These are phyloP conservation scores for Mustelus asterias DNA, from an alignment of 2,113 vertebrate species.

Conservation along the genomic window DNA sequence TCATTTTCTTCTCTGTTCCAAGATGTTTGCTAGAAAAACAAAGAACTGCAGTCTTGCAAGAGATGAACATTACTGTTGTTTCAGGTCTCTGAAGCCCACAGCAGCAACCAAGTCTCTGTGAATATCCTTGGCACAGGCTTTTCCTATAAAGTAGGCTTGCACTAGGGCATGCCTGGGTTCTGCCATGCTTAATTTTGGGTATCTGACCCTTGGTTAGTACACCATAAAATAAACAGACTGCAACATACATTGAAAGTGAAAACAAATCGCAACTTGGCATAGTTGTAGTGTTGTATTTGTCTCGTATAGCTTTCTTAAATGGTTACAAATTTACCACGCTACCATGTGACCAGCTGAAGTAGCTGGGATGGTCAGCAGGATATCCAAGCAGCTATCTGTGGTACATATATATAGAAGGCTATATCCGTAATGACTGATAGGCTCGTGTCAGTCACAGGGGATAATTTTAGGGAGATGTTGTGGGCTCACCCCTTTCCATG, in stretches of 20 bases:
- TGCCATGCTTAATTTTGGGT: neutral
- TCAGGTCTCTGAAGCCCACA: neutral
- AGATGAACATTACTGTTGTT: neutral
- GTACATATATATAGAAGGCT: too few species aligned
- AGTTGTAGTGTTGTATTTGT: neutral
- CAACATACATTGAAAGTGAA: neutral
- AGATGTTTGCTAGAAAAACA: neutral
- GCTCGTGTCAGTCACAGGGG: neutral
- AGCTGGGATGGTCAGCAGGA: neutral
- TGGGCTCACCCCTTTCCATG: neutral
- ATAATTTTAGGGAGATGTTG: neutral
- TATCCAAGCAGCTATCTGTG: neutral
- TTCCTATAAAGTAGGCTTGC: neutral
- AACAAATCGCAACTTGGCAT: neutral
- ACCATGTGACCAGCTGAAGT: neutral
- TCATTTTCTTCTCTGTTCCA: neutral
- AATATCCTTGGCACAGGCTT: neutral
- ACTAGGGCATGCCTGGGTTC: neutral
- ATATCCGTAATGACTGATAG: neutral
- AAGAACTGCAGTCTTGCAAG: neutral
- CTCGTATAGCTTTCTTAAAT: neutral
- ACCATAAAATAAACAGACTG: neutral
- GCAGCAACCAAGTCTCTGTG: neutral
- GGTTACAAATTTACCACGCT: neutral
- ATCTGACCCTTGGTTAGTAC: neutral